Base-by-base conservation (phyloP, 2,797 vertebrate species). In the Scomberomorus guttatus region DNA sequence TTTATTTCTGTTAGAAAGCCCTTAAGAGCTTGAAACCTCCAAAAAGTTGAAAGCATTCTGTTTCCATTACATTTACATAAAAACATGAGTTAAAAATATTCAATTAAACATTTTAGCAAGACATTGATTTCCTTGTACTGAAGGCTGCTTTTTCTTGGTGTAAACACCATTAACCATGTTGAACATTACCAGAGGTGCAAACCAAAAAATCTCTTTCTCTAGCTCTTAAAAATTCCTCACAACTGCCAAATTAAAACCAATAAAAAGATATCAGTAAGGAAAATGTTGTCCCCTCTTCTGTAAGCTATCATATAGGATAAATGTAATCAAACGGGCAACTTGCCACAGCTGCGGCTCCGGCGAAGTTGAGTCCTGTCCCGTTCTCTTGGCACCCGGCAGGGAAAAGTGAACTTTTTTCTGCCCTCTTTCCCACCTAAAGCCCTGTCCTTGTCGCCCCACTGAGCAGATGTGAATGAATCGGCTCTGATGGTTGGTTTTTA, bases 391-490 rank as follows among this genome's bases (percentile, higher is more conserved):
- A 95, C 94, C 93, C 95, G 81, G 92, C 89, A 93, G 96, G 93
- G 92, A 94, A 96, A 95, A 96, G 95, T 96, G 95, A 96, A 96
- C 96, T 96, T 96, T 95, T 95, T 93, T 93, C 95, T 95, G 95
- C 94, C 95, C 95, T 96, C 96, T 96, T 94, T 96, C 96, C 95
- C 92, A 96, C 96, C 97, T 97, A 97, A 97, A 97, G 96, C 95
- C 95, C 95, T 95, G 94, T 94, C 96, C 92, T 95, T 96, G 96
- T 97, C 96, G 96, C 97, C 97, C 95, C 96, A 97, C 96, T 97
- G 97, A 98, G 96, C 97, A 98, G 95, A 97, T 96, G 96, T 97
- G 97, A 99, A 96, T 95, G 96, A 96, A 98, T 98, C 92, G 93
- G 93, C 95, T 96, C 95, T 97, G 97, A 99, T 98, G 95, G 97